Conservation (phyloP, 2,888 invertebrate species). For the Nemotelus pantherinus region DNA sequence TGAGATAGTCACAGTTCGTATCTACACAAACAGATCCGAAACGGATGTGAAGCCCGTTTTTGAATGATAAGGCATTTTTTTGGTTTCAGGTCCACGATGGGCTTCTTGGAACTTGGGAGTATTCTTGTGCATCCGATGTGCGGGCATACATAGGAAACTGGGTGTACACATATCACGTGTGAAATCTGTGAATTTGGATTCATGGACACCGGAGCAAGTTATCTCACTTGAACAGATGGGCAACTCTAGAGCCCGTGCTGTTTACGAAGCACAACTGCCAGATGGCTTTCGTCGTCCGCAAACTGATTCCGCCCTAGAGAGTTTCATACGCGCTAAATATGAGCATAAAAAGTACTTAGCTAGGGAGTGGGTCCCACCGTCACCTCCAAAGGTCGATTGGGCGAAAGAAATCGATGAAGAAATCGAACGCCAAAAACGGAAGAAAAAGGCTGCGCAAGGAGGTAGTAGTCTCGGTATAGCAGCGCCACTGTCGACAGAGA, state of each 20-base stretch:
- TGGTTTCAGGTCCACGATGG: slow-evolving; percentile 90
- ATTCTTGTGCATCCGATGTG: slow-evolving; percentile 98
- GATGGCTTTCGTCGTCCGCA: slow-evolving; percentile 96
- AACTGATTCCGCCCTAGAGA: slow-evolving; percentile 91
- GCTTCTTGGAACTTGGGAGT: slow-evolving; percentile 99
- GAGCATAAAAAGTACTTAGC: slow-evolving; percentile 99
- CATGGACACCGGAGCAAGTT: slow-evolving; percentile 99
- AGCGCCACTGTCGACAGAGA: slow-evolving; percentile 51
- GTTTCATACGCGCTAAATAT: slow-evolving; percentile 97
- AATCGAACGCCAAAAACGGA: slow-evolving; percentile 81
- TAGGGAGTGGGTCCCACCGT: slow-evolving; percentile 94
- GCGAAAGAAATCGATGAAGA: slow-evolving; percentile 90
- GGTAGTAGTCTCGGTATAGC: slow-evolving; percentile 55
- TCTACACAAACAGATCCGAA: neutral
- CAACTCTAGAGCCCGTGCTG: slow-evolving; percentile 94
- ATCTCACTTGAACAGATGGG: slow-evolving; percentile 96
- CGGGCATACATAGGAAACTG: slow-evolving; percentile 97
- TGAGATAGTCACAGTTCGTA: no score
- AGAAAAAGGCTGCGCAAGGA: slow-evolving; percentile 77
- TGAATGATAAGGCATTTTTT: slow-evolving; percentile 31
- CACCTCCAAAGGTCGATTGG: slow-evolving; percentile 85
- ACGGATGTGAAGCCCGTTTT: neutral
- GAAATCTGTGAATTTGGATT: slow-evolving; percentile 96
- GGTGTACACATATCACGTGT: slow-evolving; percentile 99
- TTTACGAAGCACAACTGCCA: slow-evolving; percentile 96